These are phyloP conservation scores for Platysternon megacephalum DNA, from an alignment of 2,113 vertebrate genomes.

Conservation along the genomic window DNA sequence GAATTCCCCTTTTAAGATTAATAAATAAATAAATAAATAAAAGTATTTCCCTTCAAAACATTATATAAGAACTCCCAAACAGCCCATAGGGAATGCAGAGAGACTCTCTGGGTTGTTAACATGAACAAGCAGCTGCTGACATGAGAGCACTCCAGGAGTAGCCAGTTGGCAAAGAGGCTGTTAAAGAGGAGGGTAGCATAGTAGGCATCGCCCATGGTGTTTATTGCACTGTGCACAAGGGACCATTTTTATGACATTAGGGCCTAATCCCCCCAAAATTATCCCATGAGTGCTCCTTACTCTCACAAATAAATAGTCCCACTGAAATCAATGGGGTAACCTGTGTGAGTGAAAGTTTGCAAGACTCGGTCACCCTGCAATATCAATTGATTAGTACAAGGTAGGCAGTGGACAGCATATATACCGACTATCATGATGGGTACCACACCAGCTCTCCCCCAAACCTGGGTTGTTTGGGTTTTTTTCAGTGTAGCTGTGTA, in stretches of 20 bases:
- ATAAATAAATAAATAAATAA: background rate
- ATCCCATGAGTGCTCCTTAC: background rate
- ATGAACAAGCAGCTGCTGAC: background rate
- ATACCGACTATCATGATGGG: background rate
- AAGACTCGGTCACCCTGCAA: background rate
- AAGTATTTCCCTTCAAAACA: accelerated
- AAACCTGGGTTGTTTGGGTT: background rate
- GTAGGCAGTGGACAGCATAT: background rate
- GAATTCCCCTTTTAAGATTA: background rate
- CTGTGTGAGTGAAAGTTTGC: background rate
- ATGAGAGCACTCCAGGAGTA: background rate
- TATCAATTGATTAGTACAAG: background rate
- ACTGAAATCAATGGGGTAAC: background rate
- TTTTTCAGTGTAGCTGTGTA: background rate
- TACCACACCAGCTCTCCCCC: background rate
- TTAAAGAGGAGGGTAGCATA: background rate
- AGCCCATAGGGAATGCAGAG: background rate
- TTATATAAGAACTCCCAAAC: background rate
- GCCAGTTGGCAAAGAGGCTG: background rate
- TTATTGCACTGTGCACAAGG: background rate
- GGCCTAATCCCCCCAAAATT: background rate
- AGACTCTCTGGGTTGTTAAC: background rate
- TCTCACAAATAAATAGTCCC: background rate
- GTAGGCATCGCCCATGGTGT: background rate
- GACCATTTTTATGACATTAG: background rate